Conservation (phyloP, 1,140 invertebrate genomes). For the Sitobion miscanthi region DNA sequence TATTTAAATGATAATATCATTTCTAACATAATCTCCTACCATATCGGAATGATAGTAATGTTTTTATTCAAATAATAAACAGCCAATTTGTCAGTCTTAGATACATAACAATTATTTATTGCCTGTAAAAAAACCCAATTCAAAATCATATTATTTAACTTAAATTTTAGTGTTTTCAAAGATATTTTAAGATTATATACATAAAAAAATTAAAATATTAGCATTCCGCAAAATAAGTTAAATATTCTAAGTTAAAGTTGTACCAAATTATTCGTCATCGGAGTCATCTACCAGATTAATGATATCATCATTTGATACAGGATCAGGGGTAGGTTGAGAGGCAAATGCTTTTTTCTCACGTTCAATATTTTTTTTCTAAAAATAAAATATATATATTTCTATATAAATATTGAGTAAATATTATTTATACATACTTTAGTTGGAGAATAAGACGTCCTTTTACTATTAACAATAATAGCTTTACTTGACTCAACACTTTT, state of each 20-base stretch:
- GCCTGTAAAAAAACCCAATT: not conserved
- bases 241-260: not conserved
- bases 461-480: not conserved
- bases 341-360: not conserved
- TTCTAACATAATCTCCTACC: not conserved
- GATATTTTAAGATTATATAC: not conserved
- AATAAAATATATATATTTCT: not conserved
- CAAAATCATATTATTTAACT: not conserved
- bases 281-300: constrained; percentile 41
- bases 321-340: not conserved
- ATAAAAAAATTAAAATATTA: not conserved
- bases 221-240: not conserved
- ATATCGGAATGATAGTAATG: not conserved
- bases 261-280: constrained; percentile 39
- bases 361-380: not conserved
- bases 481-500: not conserved
- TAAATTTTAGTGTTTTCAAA: not conserved
- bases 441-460: not conserved
- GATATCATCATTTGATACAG: constrained; percentile 20
- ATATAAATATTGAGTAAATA: not conserved
- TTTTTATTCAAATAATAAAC: not conserved
- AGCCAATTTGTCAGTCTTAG: constrained; percentile 33
- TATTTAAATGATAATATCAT: not conserved
- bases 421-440: not conserved
- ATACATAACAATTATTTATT: constrained; percentile 5